A percentile compares a stretch with the other conserved stretches of the same genome.
Evolutionary conservation across 2,113 vertebrate species (phyloP).

Genomic region (Motacilla alba): DNA sequence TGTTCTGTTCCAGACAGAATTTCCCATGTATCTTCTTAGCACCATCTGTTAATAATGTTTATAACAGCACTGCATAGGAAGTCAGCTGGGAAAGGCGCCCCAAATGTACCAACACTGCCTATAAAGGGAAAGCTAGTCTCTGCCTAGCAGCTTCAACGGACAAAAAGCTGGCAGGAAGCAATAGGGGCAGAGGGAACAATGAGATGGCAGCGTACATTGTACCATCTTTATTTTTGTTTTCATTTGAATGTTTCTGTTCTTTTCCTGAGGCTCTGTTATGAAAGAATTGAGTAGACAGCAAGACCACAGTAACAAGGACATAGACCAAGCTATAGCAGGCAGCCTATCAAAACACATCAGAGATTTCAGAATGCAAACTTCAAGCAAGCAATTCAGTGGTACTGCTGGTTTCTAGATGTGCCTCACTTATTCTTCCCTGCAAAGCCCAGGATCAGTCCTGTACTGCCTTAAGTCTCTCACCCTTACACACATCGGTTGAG

Average conservation of each 20-base stretch:
- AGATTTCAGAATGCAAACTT: neutral
- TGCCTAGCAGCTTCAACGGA: neutral
- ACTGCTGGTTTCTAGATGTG: neutral
- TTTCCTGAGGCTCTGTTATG: slow-evolving; percentile 24
- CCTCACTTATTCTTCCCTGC: neutral
- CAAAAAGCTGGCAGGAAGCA: neutral
- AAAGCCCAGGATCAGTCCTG: neutral
- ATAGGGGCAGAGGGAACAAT: neutral
- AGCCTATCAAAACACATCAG: slow-evolving; percentile 10
- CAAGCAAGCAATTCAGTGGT: neutral
- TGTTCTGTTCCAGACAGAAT: neutral
- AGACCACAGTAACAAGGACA: neutral
- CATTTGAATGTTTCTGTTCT: neutral
- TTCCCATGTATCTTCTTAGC: neutral
- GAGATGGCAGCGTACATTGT: neutral
- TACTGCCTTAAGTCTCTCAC: neutral
- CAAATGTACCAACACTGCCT: neutral
- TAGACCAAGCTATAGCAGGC: neutral
- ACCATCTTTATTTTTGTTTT: neutral
- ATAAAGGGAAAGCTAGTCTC: neutral
- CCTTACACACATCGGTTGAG: neutral
- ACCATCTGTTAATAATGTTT: neutral
- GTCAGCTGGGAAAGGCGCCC: neutral
- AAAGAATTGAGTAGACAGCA: slow-evolving; percentile 12
- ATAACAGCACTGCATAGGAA: neutral